Base-by-base conservation (phyloP, 2,888 invertebrate species). In the Ptycholaimellus sp. region DNA sequence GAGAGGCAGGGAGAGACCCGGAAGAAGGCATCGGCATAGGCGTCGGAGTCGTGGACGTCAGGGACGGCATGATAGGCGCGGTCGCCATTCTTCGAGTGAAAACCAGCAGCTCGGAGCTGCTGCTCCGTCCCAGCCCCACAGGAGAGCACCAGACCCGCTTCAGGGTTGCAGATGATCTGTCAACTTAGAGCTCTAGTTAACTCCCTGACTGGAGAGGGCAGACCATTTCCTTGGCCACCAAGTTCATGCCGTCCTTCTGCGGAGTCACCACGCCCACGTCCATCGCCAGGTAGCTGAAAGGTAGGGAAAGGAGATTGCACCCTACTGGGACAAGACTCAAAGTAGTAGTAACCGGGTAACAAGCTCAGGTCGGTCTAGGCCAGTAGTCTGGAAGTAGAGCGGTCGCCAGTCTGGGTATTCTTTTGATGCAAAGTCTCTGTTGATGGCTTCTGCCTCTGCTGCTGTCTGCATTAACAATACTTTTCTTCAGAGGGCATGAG, bases 151-250 rank as follows among this genome's bases (percentile, higher is more conserved):
- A 54, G 40, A 2, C 54, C 54, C 9, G 51, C 54, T 7, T 35
- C 30, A 3, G 54, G 52, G 34, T 54, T 54, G 27, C 53, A 54
- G n/a, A 54, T 49, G 34, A 50, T 29, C n/a, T n/a, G n/a, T n/a
- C n/a, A n/a, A n/a, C n/a, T n/a, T n/a, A n/a, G n/a, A n/a, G n/a
- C n/a, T n/a, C n/a, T n/a, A n/a, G n/a, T n/a, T n/a, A n/a, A n/a
- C n/a, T n/a, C n/a, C n/a, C n/a, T n/a, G n/a, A n/a, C n/a, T n/a
- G n/a, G n/a, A n/a, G n/a, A n/a, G n/a, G n/a, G n/a, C n/a, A 20
- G 16, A 56, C 35, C 56, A 56, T 57, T 39, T 56, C 56, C 35
- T 56, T 55, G 3, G 53, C 54, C 13, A 54, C 50, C 47, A 40
- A 27, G 31, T 40, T 40, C 40, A 40, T 40, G 28, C 40, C 40